Evolutionary conservation across 1,140 invertebrate species (phyloP).

Genomic region (Ceratoteleas bidentatus): DNA sequence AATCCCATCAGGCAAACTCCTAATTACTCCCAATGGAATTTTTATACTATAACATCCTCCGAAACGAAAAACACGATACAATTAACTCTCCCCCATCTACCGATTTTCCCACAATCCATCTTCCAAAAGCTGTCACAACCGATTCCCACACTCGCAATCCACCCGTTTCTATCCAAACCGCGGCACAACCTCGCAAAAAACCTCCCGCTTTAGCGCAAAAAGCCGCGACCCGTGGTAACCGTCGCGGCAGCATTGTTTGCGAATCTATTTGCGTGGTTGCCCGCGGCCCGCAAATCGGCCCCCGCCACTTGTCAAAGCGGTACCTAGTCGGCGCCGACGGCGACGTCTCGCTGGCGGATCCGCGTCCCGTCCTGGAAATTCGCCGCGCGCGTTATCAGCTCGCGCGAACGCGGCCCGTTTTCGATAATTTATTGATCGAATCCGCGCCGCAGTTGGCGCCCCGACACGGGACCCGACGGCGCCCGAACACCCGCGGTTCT

Average conservation of each 20-base stretch:
- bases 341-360: background rate
- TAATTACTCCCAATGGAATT: no score
- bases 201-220: no score
- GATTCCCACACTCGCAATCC: no score
- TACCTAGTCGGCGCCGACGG: conserved; percentile 21
- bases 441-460: conserved; percentile 26
- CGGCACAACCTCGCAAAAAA: no score
- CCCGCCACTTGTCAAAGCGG: conserved; percentile 23
- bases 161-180: no score
- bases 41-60: no score
- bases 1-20: no score
- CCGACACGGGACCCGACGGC: conserved; percentile 1
- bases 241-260: conserved; percentile 14
- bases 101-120: no score
- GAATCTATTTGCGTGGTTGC: conserved; percentile 21
- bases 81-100: no score
- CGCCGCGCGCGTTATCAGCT: background rate
- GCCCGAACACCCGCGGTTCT: background rate
- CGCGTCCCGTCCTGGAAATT: background rate
- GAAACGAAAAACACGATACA: no score
- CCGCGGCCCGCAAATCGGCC: background rate
- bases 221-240: background rate
- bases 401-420: conserved; percentile 34
- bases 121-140: no score
- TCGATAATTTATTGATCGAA: conserved; percentile 77